Percentiles rank a stretch among this genome's conserved stretches.
These are phyloP conservation scores for Steromphala cineraria DNA, from an alignment of 2,888 invertebrate genomes.

Conservation along the genomic window DNA sequence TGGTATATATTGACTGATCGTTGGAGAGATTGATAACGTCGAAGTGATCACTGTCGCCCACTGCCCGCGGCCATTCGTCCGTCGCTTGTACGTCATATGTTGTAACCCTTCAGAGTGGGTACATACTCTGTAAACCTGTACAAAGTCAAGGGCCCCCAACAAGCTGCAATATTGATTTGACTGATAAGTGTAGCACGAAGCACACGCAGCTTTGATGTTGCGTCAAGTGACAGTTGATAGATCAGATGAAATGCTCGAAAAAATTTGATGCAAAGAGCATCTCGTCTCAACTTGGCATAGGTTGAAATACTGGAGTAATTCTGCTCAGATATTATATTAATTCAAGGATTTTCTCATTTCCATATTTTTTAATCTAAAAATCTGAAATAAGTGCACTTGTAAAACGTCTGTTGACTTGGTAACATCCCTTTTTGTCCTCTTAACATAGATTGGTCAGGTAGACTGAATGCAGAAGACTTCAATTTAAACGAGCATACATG, in stretches of 20 bases:
- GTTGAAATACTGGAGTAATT: too few relatives aligned
- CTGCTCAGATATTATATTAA: too few relatives aligned
- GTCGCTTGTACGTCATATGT: neutral
- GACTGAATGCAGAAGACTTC: too few relatives aligned
- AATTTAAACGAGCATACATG: too few relatives aligned
- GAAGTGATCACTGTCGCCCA: conserved; percentile 1
- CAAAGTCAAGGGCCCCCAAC: neutral
- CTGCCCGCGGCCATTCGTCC: neutral
- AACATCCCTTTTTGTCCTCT: too few relatives aligned
- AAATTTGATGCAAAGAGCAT: neutral
- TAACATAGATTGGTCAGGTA: too few relatives aligned
- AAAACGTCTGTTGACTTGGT: too few relatives aligned
- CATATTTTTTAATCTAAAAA: too few relatives aligned
- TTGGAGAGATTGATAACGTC: conserved; percentile 8
- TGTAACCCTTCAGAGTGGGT: neutral
- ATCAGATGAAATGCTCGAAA: neutral
- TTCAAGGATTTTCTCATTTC: too few relatives aligned
- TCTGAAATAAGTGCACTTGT: too few relatives aligned
- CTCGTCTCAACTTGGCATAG: neutral
- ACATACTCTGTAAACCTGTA: neutral
- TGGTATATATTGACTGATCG: conserved; percentile 11
- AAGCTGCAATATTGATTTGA: neutral
- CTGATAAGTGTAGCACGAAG: neutral
- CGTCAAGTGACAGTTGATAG: conserved; percentile 7
- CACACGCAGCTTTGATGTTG: neutral